Conservation (phyloP, 1,140 invertebrate species). For the Drosophila sechellia region DNA sequence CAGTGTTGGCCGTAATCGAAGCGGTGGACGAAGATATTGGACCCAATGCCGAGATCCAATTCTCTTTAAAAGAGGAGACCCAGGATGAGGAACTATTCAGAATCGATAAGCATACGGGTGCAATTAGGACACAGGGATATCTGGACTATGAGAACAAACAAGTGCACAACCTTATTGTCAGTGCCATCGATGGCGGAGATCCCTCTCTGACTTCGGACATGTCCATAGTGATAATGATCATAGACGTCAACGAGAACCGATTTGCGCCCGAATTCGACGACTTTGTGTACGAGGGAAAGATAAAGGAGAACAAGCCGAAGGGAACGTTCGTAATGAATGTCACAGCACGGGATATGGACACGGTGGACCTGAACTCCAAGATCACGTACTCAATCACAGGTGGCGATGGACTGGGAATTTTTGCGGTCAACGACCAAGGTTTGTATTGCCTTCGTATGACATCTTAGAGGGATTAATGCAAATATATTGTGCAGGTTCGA, state of each 20-base stretch:
- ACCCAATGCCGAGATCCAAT: slow-evolving; percentile 90
- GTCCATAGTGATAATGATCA: slow-evolving; percentile 93
- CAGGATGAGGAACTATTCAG: slow-evolving; percentile 87
- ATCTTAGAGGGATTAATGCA: not conserved
- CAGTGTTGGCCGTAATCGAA: slow-evolving; percentile 92
- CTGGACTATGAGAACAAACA: slow-evolving; percentile 95
- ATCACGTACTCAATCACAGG: slow-evolving; percentile 94
- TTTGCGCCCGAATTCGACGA: slow-evolving; percentile 93
- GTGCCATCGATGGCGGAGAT: slow-evolving; percentile 92
- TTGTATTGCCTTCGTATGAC: slow-evolving; percentile 63
- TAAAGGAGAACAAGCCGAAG: slow-evolving; percentile 91
- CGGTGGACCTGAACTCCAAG: slow-evolving; percentile 90
- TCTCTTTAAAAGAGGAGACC: slow-evolving; percentile 89
- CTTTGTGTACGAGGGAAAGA: slow-evolving; percentile 89
- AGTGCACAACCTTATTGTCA: slow-evolving; percentile 93
- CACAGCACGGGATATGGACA: slow-evolving; percentile 91
- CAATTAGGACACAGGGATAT: slow-evolving; percentile 90
- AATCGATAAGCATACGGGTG: slow-evolving; percentile 93
- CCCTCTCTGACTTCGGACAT: slow-evolving; percentile 90
- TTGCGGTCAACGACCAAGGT: slow-evolving; percentile 96
- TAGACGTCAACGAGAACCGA: slow-evolving; percentile 97
- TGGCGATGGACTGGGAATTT: slow-evolving; percentile 95
- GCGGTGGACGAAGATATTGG: slow-evolving; percentile 95
- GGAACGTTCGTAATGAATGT: slow-evolving; percentile 91
- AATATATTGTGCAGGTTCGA: slow-evolving; percentile 88